Evolutionary conservation across 2,113 vertebrate genomes (phyloP), one percentile per base, ranked within the genome.

Genomic region (Amphiprion ocellaris): DNA sequence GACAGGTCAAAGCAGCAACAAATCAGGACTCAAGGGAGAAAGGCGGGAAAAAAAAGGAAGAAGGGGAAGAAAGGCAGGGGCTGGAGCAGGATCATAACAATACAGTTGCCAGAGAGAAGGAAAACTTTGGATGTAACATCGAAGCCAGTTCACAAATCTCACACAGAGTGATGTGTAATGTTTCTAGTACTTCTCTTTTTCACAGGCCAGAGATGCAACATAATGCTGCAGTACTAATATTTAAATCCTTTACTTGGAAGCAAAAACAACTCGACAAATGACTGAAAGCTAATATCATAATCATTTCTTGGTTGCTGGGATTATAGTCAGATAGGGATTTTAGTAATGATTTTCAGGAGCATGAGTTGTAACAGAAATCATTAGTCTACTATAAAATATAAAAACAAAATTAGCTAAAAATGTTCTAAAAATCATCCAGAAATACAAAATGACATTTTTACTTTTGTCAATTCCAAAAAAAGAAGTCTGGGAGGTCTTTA

Each of bases 121-220:
- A 4, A 12, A 24, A 24, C 53, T 55, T 55, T 55, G 23, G 12
- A 55, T 55, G 26, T 62, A 70, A 61, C 17, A 65, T 67, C 14
- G 54, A 33, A 69, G 52, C 0, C 19, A 47, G 47, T 53, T 69
- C 54, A 24, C 19, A 23, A 76, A 69, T 52, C 63, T 52, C 11
- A 65, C 62, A 60, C 3, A 28, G 23, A 30, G n/a, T 11, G 24
- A 23, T 28, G n/a, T 33, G 7, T 59, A 3, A 26, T 62, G 28
- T 30, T 30, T 56, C 55, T 24, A 30, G 65, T 26, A 46, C 23
- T 39, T 72, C 49, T 58, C 16, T 59, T 77, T 78, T 72, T 74
- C 11, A 44, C 4, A 7, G 12, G 28, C 14, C 14, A 53, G 19
- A 46, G 3, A 3, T n/a, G n/a, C 11, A 69, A 4, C 17, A 49